Base-by-base conservation (phyloP, 2,888 invertebrate genomes). In the Lagria hirta region DNA sequence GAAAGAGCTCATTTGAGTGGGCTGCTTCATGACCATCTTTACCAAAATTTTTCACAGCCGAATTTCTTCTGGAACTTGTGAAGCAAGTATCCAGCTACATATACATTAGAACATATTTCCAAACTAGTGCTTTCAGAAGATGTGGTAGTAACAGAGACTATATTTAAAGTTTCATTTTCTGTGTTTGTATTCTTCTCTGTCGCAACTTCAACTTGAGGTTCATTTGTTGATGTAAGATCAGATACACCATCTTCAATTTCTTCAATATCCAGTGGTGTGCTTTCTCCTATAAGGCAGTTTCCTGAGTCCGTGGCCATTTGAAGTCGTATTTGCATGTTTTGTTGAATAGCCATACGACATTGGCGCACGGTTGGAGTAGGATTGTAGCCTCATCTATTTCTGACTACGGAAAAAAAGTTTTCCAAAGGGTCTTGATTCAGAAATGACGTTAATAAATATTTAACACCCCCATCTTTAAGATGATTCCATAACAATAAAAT, bases 381-480 rank as follows among this genome's bases (percentile, higher is more conserved):
- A 23, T 52, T 55, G 32, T 50, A 58, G 12, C 59, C 58, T 4
- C 51, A 48, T 16, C 51, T 36, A 34, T 40, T 24, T 24, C 24
- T 24, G 7, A 24, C 8, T 4, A 24, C 24, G 4, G 24, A 24
- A 24, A 49, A 28, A 53, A 29, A 33, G 37, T 55, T 61, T 43
- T 61, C 58, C 3, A 60, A 14, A 2, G 54, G 43, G 38, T 61
- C 60, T 37, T 53, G 57, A 42, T 33, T 15, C 5, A 33, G n/a
- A 7, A 15, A 10, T 6, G 28, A 27, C 5, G 33, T 21, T 17
- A 33, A n/a, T 5, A 33, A 26, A 10, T 23, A 33, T 3, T 24
- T 4, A 8, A 24, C 8, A 4, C 7, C 24, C 4, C 4, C 8
- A 4, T 8, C 8, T 24, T 24, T 4, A 8, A 36, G 7, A 35